Percentiles rank a stretch among this genome's conserved stretches.
These are phyloP conservation scores for Melanotaenia trifasciata DNA, from an alignment of 2,797 vertebrate species.

Conservation along the genomic window DNA sequence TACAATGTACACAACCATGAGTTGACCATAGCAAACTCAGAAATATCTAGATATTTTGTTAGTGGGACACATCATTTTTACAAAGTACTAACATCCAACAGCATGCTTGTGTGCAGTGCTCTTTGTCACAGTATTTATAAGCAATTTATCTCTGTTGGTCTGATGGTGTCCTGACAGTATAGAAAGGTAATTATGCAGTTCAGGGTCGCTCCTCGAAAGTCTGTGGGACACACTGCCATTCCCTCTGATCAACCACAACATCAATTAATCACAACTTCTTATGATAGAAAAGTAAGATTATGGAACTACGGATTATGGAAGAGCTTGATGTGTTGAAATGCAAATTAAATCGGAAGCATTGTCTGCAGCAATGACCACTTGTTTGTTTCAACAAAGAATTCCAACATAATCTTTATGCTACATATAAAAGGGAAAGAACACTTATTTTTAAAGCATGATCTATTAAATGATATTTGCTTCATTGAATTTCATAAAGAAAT, in stretches of 20 bases:
- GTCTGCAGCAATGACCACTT: background rate
- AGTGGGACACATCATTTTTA: background rate
- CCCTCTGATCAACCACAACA: slow-evolving; percentile 8
- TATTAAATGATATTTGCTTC: slow-evolving; percentile 7
- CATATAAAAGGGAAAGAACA: background rate
- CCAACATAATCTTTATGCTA: slow-evolving; percentile 11
- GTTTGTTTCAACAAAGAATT: slow-evolving; percentile 9
- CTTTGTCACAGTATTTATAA: slow-evolving; percentile 28
- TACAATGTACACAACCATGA: no score
- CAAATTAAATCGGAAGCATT: slow-evolving; percentile 2
- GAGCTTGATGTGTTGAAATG: background rate
- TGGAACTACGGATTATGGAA: slow-evolving; percentile 37
- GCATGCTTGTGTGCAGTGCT: slow-evolving; percentile 6
- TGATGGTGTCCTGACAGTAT: slow-evolving; percentile 19
- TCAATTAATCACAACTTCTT: slow-evolving; percentile 20
- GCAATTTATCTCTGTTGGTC: slow-evolving; percentile 31
- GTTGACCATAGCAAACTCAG: no score
- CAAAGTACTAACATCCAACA: background rate
- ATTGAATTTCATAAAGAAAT: background rate
- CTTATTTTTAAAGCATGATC: background rate
- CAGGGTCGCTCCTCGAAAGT: background rate
- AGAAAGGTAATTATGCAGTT: slow-evolving; percentile 18
- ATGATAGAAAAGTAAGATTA: slow-evolving; percentile 18
- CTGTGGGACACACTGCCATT: background rate
- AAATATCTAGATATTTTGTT: no score